These are phyloP conservation scores for Chelonia mydas DNA, from an alignment of 2,797 vertebrate genomes.

Conservation along the genomic window DNA sequence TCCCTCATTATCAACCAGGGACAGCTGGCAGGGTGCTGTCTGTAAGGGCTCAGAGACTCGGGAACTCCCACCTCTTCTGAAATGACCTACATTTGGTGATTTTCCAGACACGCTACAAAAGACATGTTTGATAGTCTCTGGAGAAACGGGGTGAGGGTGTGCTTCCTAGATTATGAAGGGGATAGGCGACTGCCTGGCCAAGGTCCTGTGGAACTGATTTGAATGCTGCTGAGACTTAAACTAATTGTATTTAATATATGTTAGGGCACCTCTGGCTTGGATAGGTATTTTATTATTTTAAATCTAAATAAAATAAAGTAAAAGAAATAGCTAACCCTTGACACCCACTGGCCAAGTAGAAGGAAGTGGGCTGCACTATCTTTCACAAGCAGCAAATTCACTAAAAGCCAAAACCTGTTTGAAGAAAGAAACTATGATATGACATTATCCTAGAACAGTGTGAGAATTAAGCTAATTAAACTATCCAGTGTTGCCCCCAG, in stretches of 20 bases:
- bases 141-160: not conserved
- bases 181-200: rapidly evolving
- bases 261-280: not conserved
- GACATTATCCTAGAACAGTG: not conserved
- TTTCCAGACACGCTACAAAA: not conserved
- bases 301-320: constrained; percentile 63
- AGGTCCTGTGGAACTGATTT: constrained; percentile 38
- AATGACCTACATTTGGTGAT: not conserved
- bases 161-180: not conserved
- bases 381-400: not conserved
- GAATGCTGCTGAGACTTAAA: constrained; percentile 46
- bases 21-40: not conserved
- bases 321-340: not conserved
- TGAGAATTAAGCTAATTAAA: not conserved
- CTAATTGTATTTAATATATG: constrained; percentile 49
- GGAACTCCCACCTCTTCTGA: not conserved
- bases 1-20: not conserved
- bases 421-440: not conserved
- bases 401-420: not conserved
- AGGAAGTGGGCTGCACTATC: rapidly evolving
- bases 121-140: not conserved
- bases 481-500: rapidly evolving
- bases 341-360: not conserved
- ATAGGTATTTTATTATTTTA: constrained; percentile 51
- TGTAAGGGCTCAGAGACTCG: not conserved